phyloP scores from a whole-genome alignment of 2,888 invertebrate species.

The Ophraella communa region DNA sequence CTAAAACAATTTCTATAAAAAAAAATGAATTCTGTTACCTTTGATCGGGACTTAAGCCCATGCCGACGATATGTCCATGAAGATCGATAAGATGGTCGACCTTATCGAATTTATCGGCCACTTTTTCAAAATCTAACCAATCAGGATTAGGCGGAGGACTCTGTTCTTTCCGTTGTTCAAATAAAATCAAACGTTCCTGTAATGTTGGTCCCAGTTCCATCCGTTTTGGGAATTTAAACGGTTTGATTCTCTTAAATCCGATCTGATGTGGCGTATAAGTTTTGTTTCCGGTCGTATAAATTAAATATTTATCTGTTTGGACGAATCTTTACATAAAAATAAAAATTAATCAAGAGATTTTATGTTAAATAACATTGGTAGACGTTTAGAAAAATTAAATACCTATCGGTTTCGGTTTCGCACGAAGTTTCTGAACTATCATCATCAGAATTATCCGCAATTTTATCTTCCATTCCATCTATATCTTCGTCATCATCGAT shows the following conservation, averaged over 20 bases:
- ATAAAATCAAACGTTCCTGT: conserved; percentile 69
- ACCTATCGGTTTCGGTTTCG: conserved; percentile 41
- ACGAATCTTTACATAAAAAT: conserved; percentile 26
- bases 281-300: conserved; percentile 82
- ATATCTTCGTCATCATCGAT: conserved; percentile 45
- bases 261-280: conserved; percentile 88
- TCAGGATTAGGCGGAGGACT: conserved; percentile 66
- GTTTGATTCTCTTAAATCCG: conserved; percentile 74
- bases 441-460: conserved; percentile 43
- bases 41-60: conserved; percentile 85
- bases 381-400: not conserved
- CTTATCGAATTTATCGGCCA: conserved; percentile 73
- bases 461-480: conserved; percentile 46
- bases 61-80: conserved; percentile 86
- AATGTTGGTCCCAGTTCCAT: conserved; percentile 73
- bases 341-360: not conserved
- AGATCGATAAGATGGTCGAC: conserved; percentile 83
- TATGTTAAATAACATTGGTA: not conserved
- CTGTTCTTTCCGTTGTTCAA: conserved; percentile 62
- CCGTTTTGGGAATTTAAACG: conserved; percentile 71
- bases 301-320: conserved; percentile 69
- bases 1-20: too few relatives aligned
- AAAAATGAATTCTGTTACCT: conserved; percentile 57
- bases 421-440: conserved; percentile 45
- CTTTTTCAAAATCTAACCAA: conserved; percentile 72